phyloP scores from a whole-genome alignment of 2,113 vertebrate species.

The Haemorhous mexicanus region DNA sequence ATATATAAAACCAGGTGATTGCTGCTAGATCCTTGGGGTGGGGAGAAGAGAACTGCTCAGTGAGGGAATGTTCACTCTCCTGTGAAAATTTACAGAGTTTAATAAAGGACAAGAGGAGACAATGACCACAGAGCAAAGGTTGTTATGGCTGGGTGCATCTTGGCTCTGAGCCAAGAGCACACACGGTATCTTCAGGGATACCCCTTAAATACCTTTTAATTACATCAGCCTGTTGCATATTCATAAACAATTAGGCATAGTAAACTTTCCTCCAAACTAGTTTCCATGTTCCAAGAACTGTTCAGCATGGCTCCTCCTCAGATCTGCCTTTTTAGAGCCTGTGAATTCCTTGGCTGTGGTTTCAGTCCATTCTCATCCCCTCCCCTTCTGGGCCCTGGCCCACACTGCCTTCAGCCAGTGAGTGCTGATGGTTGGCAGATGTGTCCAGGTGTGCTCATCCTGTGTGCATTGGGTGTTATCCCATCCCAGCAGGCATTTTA shows the following conservation, averaged over 20 bases:
- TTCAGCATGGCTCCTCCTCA: no score
- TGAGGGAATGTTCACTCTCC: background rate
- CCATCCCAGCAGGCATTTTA: background rate
- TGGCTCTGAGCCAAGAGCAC: background rate
- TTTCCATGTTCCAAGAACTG: background rate
- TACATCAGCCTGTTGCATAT: background rate
- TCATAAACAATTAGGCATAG: background rate
- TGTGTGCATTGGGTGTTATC: background rate
- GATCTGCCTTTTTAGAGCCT: background rate
- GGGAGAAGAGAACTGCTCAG: background rate
- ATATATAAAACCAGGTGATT: accelerated
- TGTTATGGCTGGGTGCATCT: background rate
- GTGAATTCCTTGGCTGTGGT: background rate
- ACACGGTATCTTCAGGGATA: background rate
- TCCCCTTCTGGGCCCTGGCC: background rate
- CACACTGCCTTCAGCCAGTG: background rate
- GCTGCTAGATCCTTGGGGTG: background rate
- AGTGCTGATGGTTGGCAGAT: background rate
- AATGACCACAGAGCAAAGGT: background rate
- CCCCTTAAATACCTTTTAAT: background rate
- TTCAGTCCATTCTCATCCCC: background rate
- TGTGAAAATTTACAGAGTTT: background rate
- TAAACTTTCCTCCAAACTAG: background rate
- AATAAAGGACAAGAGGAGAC: background rate
- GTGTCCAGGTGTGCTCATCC: background rate